phyloP scores from a whole-genome alignment of 2,888 invertebrate species.

The Cheilosia variabilis region DNA sequence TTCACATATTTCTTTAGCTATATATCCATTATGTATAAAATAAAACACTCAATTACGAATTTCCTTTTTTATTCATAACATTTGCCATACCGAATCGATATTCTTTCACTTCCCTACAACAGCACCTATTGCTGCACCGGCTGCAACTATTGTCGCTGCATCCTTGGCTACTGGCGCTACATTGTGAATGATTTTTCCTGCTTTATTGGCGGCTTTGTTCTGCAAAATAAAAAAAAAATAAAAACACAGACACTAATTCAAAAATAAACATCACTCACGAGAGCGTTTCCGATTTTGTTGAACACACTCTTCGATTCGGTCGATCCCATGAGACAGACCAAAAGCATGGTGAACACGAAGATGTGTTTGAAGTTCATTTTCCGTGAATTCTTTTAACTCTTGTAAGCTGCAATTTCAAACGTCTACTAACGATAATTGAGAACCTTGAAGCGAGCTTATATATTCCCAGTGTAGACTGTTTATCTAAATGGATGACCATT shows the following conservation, averaged over 20 bases:
- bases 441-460: background rate
- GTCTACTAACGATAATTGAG: background rate
- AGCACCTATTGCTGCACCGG: conserved; percentile 62
- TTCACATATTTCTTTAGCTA: too few species aligned
- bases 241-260: background rate
- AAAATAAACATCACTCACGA: conserved; percentile 37
- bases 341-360: conserved; percentile 45
- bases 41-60: too few species aligned
- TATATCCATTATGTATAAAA: too few species aligned
- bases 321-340: conserved; percentile 46
- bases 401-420: background rate
- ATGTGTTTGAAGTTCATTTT: conserved; percentile 62
- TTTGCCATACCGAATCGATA: background rate
- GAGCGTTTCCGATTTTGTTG: conserved; percentile 55
- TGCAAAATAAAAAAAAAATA: background rate
- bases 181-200: conserved; percentile 41
- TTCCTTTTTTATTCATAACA: conserved; percentile 3
- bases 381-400: background rate
- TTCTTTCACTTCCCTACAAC: conserved; percentile 46
- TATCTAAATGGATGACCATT: background rate
- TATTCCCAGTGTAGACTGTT: background rate
- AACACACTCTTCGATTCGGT: conserved; percentile 53
- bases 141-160: conserved; percentile 52
- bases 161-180: conserved; percentile 56
- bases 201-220: conserved; percentile 59